Base-by-base conservation (phyloP, 2,888 invertebrate genomes). In the Drosophila fungiperda region DNA sequence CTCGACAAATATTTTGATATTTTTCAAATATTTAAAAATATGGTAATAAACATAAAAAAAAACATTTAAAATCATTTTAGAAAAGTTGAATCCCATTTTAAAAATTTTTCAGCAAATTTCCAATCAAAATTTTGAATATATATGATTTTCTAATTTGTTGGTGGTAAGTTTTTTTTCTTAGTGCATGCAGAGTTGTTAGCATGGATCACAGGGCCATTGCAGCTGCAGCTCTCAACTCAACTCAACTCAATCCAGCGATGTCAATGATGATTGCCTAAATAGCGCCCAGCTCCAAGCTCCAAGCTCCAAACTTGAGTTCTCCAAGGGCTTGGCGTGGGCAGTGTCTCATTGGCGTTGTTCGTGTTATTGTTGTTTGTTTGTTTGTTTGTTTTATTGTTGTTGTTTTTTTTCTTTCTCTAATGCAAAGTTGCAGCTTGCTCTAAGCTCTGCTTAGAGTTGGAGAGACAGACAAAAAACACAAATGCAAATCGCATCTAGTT, bases 281-380 rank as follows among this genome's bases (percentile, higher is more conserved):
- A 26, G 8, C 54, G 35, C 17, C 36, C 26, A 54, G 54, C 26
- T 15, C 20, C 52, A 20, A 33, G 12, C 32, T 23, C 35, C 55
- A 42, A 68, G 36, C 67, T n/a, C 12, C 40, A 23, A 52, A 26
- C 54, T 42, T 12, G 49, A 61, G 58, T 65, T 55, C n/a, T 60
- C 68, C 82, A 83, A 81, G 81, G 86, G 80, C 86, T 68, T 69
- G 75, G 78, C 81, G 89, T 84, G 89, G 89, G 83, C 89, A 78
- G 70, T 26, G 60, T 35, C 35, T 69, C 79, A 66, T 66, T 71
- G 73, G 15, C 33, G 57, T 42, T 70, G 64, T 67, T 70, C 63
- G 48, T 55, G 58, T 65, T 68, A 49, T 60, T 49, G 54, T 26
- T 58, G 52, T 36, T 42, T 29, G 29, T 29, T 29, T 29, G 29